Evolutionary conservation across 2,888 invertebrate genomes (phyloP).

Genomic region (Nemapogon koenigi): DNA sequence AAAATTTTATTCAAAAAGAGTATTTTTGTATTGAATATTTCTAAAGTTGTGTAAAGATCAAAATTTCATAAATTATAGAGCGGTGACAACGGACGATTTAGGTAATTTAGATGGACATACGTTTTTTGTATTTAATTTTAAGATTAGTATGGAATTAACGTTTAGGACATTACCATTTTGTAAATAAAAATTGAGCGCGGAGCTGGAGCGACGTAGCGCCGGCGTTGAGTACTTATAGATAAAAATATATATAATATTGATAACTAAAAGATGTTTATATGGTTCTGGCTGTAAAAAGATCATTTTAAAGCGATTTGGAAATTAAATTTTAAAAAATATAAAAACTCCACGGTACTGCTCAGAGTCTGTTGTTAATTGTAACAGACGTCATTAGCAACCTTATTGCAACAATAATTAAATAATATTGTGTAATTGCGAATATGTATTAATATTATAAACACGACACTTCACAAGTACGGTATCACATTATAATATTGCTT

Average conservation of each 20-base stretch:
- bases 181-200: constrained; percentile 55
- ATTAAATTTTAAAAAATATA: constrained; percentile 25
- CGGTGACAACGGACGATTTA: constrained; percentile 51
- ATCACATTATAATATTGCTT: constrained; percentile 67
- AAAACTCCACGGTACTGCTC: too few relatives aligned
- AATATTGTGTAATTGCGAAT: too few relatives aligned
- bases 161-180: constrained; percentile 75
- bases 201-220: background rate
- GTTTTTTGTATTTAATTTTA: constrained; percentile 67
- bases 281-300: constrained; percentile 64
- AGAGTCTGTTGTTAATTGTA: too few relatives aligned
- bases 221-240: constrained; percentile 44
- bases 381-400: too few relatives aligned
- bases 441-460: too few relatives aligned
- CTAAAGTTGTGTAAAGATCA: constrained; percentile 66
- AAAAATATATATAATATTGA: constrained; percentile 55
- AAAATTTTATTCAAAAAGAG: constrained; percentile 66
- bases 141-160: constrained; percentile 67
- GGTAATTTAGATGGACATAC: constrained; percentile 61
- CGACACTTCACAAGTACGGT: constrained; percentile 18
- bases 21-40: constrained; percentile 69
- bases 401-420: too few relatives aligned
- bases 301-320: constrained; percentile 49
- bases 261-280: constrained; percentile 67
- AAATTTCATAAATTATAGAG: constrained; percentile 65